Percentiles rank a stretch among this genome's conserved stretches.
These are phyloP conservation scores for Amiota communis DNA, from an alignment of 2,888 invertebrate species.

Conservation along the genomic window DNA sequence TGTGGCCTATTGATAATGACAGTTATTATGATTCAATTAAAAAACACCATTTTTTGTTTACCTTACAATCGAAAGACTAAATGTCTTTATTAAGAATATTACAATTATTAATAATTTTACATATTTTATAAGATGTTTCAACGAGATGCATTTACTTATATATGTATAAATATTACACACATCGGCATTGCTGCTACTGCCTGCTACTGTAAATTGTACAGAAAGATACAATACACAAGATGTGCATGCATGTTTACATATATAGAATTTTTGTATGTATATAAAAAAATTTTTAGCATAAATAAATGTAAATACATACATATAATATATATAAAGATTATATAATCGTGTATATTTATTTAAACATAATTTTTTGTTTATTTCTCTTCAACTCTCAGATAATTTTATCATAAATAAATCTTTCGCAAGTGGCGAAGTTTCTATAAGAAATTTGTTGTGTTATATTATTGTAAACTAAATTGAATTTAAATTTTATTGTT, in stretches of 20 bases:
- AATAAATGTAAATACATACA: background rate
- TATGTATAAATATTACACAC: conserved; percentile 24
- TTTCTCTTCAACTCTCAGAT: background rate
- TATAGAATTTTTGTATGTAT: background rate
- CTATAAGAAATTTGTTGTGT: too few species aligned
- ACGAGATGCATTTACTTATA: conserved; percentile 22
- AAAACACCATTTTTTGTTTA: background rate
- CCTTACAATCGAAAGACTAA: conserved; percentile 33
- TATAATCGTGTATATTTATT: background rate
- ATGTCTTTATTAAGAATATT: conserved; percentile 59
- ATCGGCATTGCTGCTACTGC: background rate
- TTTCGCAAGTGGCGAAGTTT: background rate
- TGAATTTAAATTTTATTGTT: too few species aligned
- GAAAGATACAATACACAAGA: background rate
- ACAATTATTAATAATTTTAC: conserved; percentile 50
- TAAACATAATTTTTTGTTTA: background rate
- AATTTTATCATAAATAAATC: background rate
- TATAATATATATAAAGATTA: background rate
- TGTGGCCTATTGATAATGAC: too few species aligned
- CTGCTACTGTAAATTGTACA: too few species aligned
- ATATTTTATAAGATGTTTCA: conserved; percentile 19
- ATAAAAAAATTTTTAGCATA: conserved; percentile 4
- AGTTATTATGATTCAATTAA: background rate
- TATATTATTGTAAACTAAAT: too few species aligned
- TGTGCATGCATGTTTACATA: background rate